Evolutionary conservation across 2,113 vertebrate genomes (phyloP).

Genomic region (Copsychus sechellarum): DNA sequence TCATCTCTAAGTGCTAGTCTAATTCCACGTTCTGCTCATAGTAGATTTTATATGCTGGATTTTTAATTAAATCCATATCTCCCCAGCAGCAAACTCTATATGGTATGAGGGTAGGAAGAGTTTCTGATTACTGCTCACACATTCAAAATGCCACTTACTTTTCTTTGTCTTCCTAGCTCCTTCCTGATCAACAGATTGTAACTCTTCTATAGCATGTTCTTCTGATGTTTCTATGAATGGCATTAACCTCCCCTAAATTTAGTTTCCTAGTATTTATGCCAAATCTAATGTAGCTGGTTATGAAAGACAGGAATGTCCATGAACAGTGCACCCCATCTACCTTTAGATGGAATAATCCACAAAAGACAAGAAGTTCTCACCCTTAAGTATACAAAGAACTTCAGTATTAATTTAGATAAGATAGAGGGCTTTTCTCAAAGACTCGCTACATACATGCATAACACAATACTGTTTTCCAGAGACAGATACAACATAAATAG

Average conservation of each 20-base stretch:
- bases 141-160: neutral
- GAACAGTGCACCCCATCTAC: neutral
- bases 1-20: neutral
- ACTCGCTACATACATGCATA: rapidly evolving
- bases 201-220: neutral
- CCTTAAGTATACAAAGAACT: neutral
- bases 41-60: neutral
- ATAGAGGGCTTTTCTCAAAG: neutral
- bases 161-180: neutral
- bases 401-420: neutral
- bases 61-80: neutral
- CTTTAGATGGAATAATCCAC: neutral
- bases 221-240: neutral
- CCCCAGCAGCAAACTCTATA: neutral
- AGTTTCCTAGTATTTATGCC: neutral
- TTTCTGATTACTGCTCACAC: neutral
- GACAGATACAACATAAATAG: neutral
- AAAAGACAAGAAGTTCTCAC: neutral
- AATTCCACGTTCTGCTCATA: neutral
- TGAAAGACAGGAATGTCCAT: neutral
- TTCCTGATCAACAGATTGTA: neutral
- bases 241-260: neutral
- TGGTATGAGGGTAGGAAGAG: neutral
- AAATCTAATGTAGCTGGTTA: neutral
- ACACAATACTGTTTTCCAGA: neutral